phyloP scores from a whole-genome alignment of 92 coral and sea anemone genomes.

The Siderastrea radians region DNA sequence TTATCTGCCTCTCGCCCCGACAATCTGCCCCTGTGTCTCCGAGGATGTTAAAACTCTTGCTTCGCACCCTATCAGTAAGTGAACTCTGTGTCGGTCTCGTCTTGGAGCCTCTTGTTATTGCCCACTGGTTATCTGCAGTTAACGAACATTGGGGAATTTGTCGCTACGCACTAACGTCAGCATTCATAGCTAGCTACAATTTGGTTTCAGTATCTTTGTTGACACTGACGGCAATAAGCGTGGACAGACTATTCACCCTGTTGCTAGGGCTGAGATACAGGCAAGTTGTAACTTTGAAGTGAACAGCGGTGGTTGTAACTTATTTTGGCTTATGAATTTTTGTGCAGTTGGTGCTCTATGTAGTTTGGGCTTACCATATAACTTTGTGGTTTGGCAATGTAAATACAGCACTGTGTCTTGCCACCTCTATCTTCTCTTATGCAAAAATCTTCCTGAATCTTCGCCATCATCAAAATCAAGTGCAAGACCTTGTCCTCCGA shows the following conservation, averaged over 20 bases:
- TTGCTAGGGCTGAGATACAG: slow-evolving; percentile 4
- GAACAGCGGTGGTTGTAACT: background rate
- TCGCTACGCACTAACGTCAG: background rate
- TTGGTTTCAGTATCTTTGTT: background rate
- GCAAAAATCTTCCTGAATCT: no score
- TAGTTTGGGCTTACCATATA: background rate
- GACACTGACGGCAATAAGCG: slow-evolving; percentile 18
- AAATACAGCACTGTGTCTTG: background rate
- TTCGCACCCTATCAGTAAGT: background rate
- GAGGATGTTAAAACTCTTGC: background rate
- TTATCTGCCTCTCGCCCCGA: no score
- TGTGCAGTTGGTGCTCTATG: background rate
- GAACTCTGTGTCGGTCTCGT: background rate
- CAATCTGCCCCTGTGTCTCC: no score
- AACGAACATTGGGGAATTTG: background rate
- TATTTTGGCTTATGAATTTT: background rate
- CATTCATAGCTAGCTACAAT: background rate
- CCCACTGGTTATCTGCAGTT: background rate
- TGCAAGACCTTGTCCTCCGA: no score
- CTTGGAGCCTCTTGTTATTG: background rate
- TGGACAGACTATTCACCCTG: slow-evolving; percentile 30
- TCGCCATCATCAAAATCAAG: no score
- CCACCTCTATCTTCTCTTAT: background rate
- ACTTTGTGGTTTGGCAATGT: background rate
- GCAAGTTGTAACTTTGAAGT: slow-evolving; percentile 22